These are phyloP conservation scores for Eulemur albifrons DNA, from an alignment of 2,797 vertebrate species.

Conservation along the genomic window DNA sequence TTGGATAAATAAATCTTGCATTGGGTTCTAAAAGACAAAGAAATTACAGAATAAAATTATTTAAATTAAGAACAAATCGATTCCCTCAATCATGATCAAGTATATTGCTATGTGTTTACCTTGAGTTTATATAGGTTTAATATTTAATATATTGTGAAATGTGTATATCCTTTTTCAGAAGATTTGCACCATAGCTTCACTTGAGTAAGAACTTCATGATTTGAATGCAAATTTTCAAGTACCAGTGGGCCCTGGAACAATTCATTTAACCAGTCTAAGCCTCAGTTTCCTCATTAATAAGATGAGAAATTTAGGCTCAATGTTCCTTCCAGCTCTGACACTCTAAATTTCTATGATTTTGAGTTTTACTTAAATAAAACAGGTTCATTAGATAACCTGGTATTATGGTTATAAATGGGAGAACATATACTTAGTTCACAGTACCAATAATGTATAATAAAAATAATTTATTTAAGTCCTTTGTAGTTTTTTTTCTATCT, in stretches of 20 bases:
- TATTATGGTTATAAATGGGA: conserved; percentile 2
- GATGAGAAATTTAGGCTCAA: not conserved
- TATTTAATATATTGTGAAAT: conserved; percentile 19
- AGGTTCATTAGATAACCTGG: not conserved
- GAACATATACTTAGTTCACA: conserved; percentile 2
- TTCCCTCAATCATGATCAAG: not conserved
- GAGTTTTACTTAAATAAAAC: not conserved
- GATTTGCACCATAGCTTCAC: not conserved
- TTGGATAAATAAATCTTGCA: conserved; percentile 1
- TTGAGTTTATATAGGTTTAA: not conserved
- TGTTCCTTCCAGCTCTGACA: not conserved
- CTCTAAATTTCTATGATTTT: conserved; percentile 12
- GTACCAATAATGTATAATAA: not conserved
- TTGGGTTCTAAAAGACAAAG: not conserved
- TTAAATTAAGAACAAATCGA: conserved; percentile 8
- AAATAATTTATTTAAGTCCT: conserved; percentile 32
- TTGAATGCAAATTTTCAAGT: conserved; percentile 17
- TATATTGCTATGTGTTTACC: not conserved
- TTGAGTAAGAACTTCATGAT: not conserved
- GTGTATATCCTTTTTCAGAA: not conserved
- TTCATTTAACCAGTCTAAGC: not conserved
- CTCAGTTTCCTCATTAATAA: conserved; percentile 10
- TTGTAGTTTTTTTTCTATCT: not conserved
- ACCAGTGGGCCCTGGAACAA: not conserved
- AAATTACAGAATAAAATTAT: conserved; percentile 1